Evolutionary conservation across 2,888 invertebrate species (phyloP), one percentile per base, ranked within the genome.

Genomic region (Bellardia pandia): DNA sequence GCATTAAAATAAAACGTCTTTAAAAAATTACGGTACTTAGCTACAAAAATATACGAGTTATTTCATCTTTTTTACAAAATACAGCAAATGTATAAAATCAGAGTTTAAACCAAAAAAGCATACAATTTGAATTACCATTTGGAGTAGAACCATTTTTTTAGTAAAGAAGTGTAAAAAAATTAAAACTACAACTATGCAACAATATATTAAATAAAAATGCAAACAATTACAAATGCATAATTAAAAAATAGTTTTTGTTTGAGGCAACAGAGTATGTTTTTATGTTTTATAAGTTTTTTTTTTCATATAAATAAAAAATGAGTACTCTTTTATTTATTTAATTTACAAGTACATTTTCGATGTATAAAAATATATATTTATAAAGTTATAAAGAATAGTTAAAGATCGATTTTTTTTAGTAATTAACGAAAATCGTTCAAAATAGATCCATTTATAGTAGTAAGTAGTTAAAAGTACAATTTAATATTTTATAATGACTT

Each of bases 291-390:
- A 1, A 1, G 23, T 45, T 58, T 66, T 56, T 33, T 33, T 68
- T 74, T 68, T 56, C 56, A 51, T 62, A 75, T 58, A 51, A 68
- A 79, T 23, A 69, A 80, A 62, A 75, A 79, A 64, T 37, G 23
- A 69, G 42, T 75, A 75, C 72, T 11, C 76, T 75, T 68, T 45
- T 74, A 48, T 64, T 66, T 77, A 42, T n/a, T 77, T 74, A 66
- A 40, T 78, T 81, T 82, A 82, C 78, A 85, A 78, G 75, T 71
- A 85, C 75, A 87, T 71, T 75, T 87, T 87, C 87, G 87, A 82
- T 87, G 87, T 87, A 87, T 85, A 87, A 87, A 87, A 87, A 87
- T 85, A 85, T 76, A 23, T 81, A 58, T 51, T n/a, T 33, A 37
- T 60, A 45, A 48, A 69, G 51, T 72, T 69, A 51, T 68, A 37